These are phyloP conservation scores for Eupleurogrammus muticus DNA, from an alignment of 2,797 vertebrate species.

Conservation along the genomic window DNA sequence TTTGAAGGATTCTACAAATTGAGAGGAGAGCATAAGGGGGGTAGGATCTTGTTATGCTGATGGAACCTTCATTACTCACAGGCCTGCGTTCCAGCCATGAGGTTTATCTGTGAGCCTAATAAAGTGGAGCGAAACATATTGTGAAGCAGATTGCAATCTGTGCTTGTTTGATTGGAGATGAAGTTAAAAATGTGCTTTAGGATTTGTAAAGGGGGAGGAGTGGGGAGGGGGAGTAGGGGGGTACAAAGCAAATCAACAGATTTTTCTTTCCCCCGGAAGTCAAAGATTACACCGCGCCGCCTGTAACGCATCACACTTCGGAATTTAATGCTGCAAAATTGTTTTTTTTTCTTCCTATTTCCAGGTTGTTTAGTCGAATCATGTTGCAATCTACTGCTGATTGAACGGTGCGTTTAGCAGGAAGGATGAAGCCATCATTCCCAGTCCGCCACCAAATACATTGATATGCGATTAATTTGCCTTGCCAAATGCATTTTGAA, in stretches of 20 bases:
- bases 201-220: conserved; percentile 47
- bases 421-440: conserved; percentile 18
- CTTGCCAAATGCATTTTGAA: conserved; percentile 29
- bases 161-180: conserved; percentile 79
- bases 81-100: conserved; percentile 68
- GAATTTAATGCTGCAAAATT: conserved; percentile 28
- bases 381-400: conserved; percentile 49
- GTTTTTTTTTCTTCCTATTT: conserved; percentile 45
- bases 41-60: conserved; percentile 70
- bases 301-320: conserved; percentile 17
- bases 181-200: conserved; percentile 72
- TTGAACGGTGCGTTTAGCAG: conserved; percentile 16
- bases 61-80: conserved; percentile 75
- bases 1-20: conserved; percentile 35
- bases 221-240: conserved; percentile 1
- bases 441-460: conserved; percentile 14
- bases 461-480: conserved; percentile 32
- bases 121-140: conserved; percentile 85
- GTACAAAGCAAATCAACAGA: conserved; percentile 58
- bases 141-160: conserved; percentile 84
- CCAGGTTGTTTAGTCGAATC: conserved; percentile 49
- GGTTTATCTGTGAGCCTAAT: conserved; percentile 80
- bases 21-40: conserved; percentile 67
- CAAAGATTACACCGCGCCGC: conserved; percentile 30
- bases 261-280: conserved; percentile 56